phyloP scores from a whole-genome alignment of 2,797 vertebrate species.

The Silurus aristotelis region DNA sequence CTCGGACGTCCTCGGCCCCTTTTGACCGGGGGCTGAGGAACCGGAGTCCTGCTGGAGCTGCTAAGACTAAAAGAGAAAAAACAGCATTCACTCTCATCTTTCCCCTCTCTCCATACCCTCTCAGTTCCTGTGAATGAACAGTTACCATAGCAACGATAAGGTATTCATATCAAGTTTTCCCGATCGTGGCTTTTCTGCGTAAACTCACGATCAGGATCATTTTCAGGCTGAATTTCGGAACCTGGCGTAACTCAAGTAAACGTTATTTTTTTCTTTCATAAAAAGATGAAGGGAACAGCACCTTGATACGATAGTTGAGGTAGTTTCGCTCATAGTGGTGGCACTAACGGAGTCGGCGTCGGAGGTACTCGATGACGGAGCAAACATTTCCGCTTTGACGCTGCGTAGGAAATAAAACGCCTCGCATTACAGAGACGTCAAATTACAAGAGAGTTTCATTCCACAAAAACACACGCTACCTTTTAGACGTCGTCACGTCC shows the following conservation, averaged over 20 bases:
- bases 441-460: not conserved
- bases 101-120: not conserved
- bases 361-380: conserved; percentile 88
- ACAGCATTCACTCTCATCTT: not conserved
- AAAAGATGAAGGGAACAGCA: conserved; percentile 70
- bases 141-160: not conserved
- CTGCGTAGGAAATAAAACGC: conserved; percentile 15
- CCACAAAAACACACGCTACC: conserved; percentile 73
- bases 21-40: conserved; percentile 79
- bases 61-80: conserved; percentile 73
- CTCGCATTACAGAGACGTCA: not conserved
- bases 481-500: conserved; percentile 83
- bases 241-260: not conserved
- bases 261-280: no score
- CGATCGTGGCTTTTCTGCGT: not conserved
- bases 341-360: conserved; percentile 91
- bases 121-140: not conserved
- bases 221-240: not conserved
- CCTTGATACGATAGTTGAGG: conserved; percentile 95
- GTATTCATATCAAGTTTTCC: not conserved
- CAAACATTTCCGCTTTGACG: conserved; percentile 82
- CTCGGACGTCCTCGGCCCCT: conserved; percentile 91
- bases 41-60: conserved; percentile 83
- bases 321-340: conserved; percentile 96
- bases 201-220: not conserved